These are phyloP conservation scores for Psophia crepitans DNA, from an alignment of 2,113 vertebrate genomes.

Conservation along the genomic window DNA sequence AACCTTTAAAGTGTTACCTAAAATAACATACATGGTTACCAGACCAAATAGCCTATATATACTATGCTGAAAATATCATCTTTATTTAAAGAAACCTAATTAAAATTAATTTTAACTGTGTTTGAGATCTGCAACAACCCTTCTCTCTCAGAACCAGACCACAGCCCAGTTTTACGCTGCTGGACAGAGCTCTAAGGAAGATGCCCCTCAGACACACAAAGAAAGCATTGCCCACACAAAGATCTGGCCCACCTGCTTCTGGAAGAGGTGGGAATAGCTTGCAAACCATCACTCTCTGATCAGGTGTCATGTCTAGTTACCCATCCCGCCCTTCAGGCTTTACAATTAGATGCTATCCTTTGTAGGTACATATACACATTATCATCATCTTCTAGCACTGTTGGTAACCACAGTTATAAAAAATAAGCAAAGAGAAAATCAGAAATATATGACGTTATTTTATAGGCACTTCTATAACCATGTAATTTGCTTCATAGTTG, in stretches of 20 bases:
- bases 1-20: constrained; percentile 30
- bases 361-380: background rate
- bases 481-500: background rate
- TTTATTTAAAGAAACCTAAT: constrained; percentile 34
- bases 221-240: background rate
- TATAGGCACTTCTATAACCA: constrained; percentile 36
- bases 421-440: background rate
- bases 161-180: background rate
- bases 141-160: background rate
- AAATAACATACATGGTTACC: constrained; percentile 41
- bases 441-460: background rate
- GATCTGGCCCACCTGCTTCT: background rate
- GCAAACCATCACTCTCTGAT: background rate
- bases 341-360: background rate
- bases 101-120: background rate
- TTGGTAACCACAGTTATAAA: background rate
- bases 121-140: background rate
- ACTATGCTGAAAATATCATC: constrained; percentile 52
- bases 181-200: background rate
- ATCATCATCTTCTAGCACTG: background rate
- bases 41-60: constrained; percentile 41
- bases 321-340: background rate
- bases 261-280: background rate
- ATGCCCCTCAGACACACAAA: background rate
- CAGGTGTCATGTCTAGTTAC: background rate